Conservation (phyloP, 64 coral and sea anemone species). For the Hydrozoanthus tunicans region DNA sequence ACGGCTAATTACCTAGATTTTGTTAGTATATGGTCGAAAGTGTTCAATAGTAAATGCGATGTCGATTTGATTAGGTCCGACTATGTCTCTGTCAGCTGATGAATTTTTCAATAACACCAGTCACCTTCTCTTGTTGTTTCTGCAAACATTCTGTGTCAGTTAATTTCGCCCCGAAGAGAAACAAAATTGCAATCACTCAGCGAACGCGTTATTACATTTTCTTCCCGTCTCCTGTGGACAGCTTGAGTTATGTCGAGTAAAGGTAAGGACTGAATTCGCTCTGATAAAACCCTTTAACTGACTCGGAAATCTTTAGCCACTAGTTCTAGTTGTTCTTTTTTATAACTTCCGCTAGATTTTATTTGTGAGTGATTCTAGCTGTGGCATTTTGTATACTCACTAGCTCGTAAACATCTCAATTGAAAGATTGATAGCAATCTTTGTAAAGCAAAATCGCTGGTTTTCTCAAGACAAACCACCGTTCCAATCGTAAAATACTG, state of each 20-base stretch:
- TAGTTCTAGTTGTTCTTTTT: slow-evolving; percentile 44
- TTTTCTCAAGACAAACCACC: background rate
- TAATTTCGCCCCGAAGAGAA: slow-evolving; percentile 62
- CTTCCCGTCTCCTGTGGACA: slow-evolving; percentile 24
- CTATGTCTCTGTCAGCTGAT: slow-evolving; percentile 60
- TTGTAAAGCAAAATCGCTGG: background rate
- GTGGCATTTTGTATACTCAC: slow-evolving; percentile 54
- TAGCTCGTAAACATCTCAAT: slow-evolving; percentile 48
- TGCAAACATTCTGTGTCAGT: slow-evolving; percentile 61
- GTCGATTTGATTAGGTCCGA: slow-evolving; percentile 62
- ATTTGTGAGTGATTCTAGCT: slow-evolving; percentile 1
- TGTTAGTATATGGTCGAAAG: slow-evolving; percentile 55
- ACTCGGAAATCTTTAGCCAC: background rate
- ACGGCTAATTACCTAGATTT: slow-evolving; percentile 44
- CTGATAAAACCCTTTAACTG: background rate
- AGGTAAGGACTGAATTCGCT: background rate
- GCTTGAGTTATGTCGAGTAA: slow-evolving; percentile 10
- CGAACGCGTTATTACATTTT: slow-evolving; percentile 35
- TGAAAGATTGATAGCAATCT: slow-evolving; percentile 44
- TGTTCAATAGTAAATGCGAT: slow-evolving; percentile 59
- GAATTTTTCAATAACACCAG: slow-evolving; percentile 63
- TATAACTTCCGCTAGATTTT: slow-evolving; percentile 14
- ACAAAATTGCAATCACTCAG: slow-evolving; percentile 56
- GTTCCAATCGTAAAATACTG: background rate
- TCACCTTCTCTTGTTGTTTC: slow-evolving; percentile 61